Evolutionary conservation across 2,888 invertebrate species (phyloP), one percentile per base, ranked within the genome.

Genomic region (Altica lythri): DNA sequence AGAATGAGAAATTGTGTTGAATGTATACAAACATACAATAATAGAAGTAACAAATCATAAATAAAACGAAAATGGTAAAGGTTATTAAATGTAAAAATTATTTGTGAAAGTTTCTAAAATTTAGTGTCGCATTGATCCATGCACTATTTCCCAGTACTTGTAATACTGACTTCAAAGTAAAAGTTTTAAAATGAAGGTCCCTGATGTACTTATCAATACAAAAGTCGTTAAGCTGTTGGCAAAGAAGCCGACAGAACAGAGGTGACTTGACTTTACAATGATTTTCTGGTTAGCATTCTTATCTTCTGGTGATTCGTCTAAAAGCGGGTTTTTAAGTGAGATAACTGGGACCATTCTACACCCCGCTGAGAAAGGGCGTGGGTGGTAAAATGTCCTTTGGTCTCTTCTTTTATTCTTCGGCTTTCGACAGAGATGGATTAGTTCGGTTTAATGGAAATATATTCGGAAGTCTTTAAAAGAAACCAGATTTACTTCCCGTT

Each of bases 251-350:
- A 64, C 64, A 60, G 43, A 35, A 53, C 59, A 53, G 55, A 66
- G 63, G 61, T 65, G 63, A 61, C 62, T 64, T 64, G 64, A 67
- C 65, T 67, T 67, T 61, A 61, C 64, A 60, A 59, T 60, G 60
- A 63, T 61, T 64, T 64, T 63, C 61, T 60, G 60, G 64, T 64
- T 63, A 64, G 60, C 60, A 57, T 59, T 52, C 60, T 65, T 63
- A 61, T 61, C 59, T 58, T 18, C n/a, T 59, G 52, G 48, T 65
- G 59, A 64, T 64, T 34, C 45, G 19, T 45, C 16, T 34, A 16
- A 34, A n/a, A 34, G 34, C 12, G 16, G 61, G 59, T 32, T 45
- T 53, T 55, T 57, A 60, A 65, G 65, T 63, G 63, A 57, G 65
- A 61, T 61, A 64, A 60, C 60, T 57, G 50, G 40, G 35, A 35